A percentile compares a stretch with the other conserved stretches of the same genome.
These are phyloP conservation scores for Actenoides lindsayi DNA, from an alignment of 2,113 vertebrate species.

Conservation along the genomic window DNA sequence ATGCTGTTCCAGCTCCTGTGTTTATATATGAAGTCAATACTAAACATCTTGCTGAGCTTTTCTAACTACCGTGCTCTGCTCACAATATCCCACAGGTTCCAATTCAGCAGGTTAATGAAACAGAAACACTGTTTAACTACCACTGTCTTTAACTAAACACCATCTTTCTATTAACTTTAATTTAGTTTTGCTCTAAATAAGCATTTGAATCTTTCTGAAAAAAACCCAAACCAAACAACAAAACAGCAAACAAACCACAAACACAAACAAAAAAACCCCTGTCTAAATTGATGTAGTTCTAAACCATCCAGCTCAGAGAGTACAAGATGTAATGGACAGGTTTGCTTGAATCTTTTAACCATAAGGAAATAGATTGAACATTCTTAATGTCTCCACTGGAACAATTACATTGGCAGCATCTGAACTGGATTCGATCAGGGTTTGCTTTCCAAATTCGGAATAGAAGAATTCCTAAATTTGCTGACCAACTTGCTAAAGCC, in stretches of 20 bases:
- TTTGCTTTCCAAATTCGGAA: background rate
- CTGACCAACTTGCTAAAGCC: background rate
- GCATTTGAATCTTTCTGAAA: background rate
- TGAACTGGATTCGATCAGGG: background rate
- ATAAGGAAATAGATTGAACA: background rate
- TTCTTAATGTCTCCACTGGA: background rate
- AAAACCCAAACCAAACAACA: background rate
- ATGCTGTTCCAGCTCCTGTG: background rate
- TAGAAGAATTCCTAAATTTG: background rate
- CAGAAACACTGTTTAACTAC: background rate
- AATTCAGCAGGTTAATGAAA: conserved; percentile 3
- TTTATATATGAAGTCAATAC: background rate
- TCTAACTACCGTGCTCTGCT: background rate
- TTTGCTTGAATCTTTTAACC: background rate
- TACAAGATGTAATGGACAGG: background rate
- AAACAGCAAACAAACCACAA: background rate
- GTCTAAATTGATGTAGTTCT: background rate
- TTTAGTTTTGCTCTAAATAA: background rate
- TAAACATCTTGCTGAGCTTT: background rate
- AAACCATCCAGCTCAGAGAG: background rate
- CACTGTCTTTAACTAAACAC: background rate
- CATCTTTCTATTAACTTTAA: background rate
- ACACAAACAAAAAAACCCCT: no score
- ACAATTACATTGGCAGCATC: background rate
- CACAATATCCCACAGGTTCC: background rate